Conservation (phyloP, 2,888 invertebrate species). For the Drosophila cyrtoloma region DNA sequence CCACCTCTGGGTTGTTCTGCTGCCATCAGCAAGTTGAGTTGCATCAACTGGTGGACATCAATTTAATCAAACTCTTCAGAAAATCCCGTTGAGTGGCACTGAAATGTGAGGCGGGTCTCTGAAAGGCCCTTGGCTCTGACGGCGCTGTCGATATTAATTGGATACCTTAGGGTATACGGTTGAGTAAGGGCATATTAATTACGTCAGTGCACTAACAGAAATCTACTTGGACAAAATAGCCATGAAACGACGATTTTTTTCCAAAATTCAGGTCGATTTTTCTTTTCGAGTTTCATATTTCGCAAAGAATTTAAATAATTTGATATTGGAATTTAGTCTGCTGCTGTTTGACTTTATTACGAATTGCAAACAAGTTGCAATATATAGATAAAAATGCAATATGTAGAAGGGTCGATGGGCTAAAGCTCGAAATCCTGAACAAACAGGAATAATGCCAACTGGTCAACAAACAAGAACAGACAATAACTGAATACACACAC, state of each 20-base stretch:
- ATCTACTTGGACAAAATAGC: not conserved
- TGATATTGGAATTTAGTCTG: not conserved
- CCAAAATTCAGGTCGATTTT: not conserved
- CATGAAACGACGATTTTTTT: not conserved
- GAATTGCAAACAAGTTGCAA: conserved; percentile 12
- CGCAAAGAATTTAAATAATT: not conserved
- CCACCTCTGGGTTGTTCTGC: not conserved
- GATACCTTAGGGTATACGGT: not conserved
- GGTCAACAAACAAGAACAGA: conserved; percentile 5
- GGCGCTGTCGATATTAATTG: not conserved
- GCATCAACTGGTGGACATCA: conserved; percentile 52
- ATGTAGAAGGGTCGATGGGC: not conserved
- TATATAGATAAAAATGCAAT: conserved; percentile 2
- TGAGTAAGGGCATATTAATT: not conserved
- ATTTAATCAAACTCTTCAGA: conserved; percentile 48
- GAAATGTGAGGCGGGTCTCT: conserved; percentile 4
- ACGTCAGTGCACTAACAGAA: not conserved
- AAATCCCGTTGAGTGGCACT: conserved; percentile 21
- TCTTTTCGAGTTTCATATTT: not conserved
- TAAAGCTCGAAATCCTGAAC: not conserved
- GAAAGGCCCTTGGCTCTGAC: not conserved
- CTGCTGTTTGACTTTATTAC: conserved; percentile 25
- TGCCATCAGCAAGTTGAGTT: conserved; percentile 21
- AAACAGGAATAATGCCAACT: conserved; percentile 27
- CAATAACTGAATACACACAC: not conserved